Percentiles rank a stretch among this genome's conserved stretches.
These are phyloP conservation scores for Champsocephalus gunnari DNA, from an alignment of 2,797 vertebrate genomes.

Conservation along the genomic window DNA sequence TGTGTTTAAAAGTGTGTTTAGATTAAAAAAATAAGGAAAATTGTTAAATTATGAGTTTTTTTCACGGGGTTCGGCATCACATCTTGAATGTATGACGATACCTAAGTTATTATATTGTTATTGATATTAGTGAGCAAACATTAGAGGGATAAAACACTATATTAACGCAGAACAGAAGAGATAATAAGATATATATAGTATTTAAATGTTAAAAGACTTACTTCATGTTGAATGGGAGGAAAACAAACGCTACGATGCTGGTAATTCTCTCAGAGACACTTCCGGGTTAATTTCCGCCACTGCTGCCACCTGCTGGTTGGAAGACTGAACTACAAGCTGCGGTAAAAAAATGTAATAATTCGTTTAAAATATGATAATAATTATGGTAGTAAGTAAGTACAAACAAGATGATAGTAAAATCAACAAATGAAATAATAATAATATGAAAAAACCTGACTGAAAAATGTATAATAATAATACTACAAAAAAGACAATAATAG, in stretches of 20 bases:
- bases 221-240: constrained; percentile 60
- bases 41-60: not conserved
- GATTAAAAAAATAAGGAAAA: too few relatives aligned
- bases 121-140: not conserved
- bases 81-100: not conserved
- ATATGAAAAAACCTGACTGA: too few relatives aligned
- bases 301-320: constrained; percentile 53
- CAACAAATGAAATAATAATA: too few relatives aligned
- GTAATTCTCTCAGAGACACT: not conserved
- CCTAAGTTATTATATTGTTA: too few relatives aligned
- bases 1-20: too few relatives aligned
- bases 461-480: too few relatives aligned
- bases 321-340: not conserved
- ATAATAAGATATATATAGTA: rapidly evolving
- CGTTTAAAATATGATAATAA: not conserved
- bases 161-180: not conserved
- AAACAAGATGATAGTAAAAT: too few relatives aligned
- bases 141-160: rapidly evolving
- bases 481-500: too few relatives aligned
- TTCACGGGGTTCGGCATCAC: not conserved
- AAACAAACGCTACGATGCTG: rapidly evolving
- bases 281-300: not conserved
- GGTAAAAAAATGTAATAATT: too few relatives aligned
- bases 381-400: not conserved
- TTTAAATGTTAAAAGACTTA: constrained; percentile 33